phyloP scores from a whole-genome alignment of 2,888 invertebrate genomes.

The Ramazzottius varieornatus region DNA sequence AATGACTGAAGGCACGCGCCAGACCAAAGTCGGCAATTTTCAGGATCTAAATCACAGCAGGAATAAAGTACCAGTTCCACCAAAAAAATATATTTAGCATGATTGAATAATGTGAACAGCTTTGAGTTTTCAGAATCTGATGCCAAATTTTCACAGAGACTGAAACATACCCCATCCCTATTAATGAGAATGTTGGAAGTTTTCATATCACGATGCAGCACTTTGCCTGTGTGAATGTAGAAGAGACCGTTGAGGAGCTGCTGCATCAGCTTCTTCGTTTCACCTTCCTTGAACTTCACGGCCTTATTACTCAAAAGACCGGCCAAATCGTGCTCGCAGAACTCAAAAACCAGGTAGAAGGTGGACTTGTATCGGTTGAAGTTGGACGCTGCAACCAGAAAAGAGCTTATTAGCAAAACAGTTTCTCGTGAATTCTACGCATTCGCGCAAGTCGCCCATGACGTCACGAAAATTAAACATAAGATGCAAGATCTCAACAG shows the following conservation, averaged over 20 bases:
- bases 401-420: too few species aligned
- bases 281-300: constrained; percentile 73
- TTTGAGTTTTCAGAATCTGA: too few species aligned
- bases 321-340: constrained; percentile 91
- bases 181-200: constrained; percentile 93
- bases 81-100: not conserved
- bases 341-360: constrained; percentile 87
- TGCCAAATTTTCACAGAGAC: not conserved
- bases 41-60: too few species aligned
- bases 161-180: constrained; percentile 44
- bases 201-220: constrained; percentile 80
- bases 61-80: constrained; percentile 10
- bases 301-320: constrained; percentile 76
- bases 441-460: not conserved
- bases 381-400: constrained; percentile 29
- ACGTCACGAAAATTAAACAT: not conserved
- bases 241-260: constrained; percentile 63
- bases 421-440: too few species aligned
- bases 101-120: not conserved
- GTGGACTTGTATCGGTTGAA: constrained; percentile 54
- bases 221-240: constrained; percentile 82
- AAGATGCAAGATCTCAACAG: not conserved
- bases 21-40: constrained; percentile 94
- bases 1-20: constrained; percentile 60
- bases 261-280: constrained; percentile 70